Evolutionary conservation across 1,140 invertebrate genomes (phyloP), one percentile per base, ranked within the genome.

Genomic region (Maniola jurtina): DNA sequence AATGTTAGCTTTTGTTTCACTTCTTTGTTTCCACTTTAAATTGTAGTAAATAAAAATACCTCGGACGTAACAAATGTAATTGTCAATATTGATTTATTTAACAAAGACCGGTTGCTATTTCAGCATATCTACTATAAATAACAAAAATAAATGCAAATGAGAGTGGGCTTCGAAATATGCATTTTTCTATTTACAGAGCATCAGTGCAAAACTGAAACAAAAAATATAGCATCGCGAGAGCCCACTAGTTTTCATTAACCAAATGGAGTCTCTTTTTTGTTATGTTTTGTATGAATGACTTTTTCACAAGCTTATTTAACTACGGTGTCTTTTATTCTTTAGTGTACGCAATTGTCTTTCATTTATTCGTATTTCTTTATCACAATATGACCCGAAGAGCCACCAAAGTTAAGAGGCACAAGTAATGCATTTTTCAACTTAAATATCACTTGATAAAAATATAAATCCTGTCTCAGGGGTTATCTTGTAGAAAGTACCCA

Each of bases 171-270:
- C 81, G 81, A 80, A 83, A 80, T 76, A 84, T 84, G 72, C 83
- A 84, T 83, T 82, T 79, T 77, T 83, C 79, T 83, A 87, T 80
- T 82, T 85, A 82, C 85, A 86, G 66, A 83, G 83, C 85, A 82
- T 77, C 77, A 74, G 76, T 71, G 73, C 68, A 73, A 76, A 80
- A 77, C 75, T 79, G 61, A 72, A 72, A 84, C 42, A 82, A 80
- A 84, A 84, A 83, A 81, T 73, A 73, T 74, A 82, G 73, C 71
- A 75, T 78, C 72, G 76, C 68, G 73, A 84, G 77, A 80, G 77
- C 78, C 75, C 79, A 87, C 80, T 85, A 81, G 83, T 84, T 87
- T 82, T 79, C 83, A 87, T 86, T 86, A 85, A 76, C 66, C 73
- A 85, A 87, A 87, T 87, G 81, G 84, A 85, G 78, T 84, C 81